Percentiles rank a stretch among this genome's conserved stretches.
These are phyloP conservation scores for Orthosia gothica DNA, from an alignment of 2,888 invertebrate genomes.

Conservation along the genomic window DNA sequence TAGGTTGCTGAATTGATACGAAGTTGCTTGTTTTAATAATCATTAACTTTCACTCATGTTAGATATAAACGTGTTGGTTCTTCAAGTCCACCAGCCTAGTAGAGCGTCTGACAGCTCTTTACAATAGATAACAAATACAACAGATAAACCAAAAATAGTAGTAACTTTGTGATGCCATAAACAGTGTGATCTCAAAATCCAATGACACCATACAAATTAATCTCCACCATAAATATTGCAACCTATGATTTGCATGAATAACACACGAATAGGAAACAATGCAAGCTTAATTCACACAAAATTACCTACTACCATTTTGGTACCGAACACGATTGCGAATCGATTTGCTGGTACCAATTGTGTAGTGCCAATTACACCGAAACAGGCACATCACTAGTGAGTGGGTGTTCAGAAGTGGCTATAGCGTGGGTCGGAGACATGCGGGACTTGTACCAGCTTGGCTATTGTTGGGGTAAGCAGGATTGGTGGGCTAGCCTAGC, in stretches of 20 bases:
- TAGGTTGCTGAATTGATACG: no score
- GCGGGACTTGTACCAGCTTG: constrained; percentile 36
- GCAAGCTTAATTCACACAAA: constrained; percentile 19
- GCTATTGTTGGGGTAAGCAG: constrained; percentile 55
- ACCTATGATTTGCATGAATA: constrained; percentile 15
- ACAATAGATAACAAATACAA: no score
- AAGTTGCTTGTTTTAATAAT: no score
- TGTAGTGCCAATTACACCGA: constrained; percentile 35
- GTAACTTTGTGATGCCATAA: no score
- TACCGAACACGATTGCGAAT: constrained; percentile 26
- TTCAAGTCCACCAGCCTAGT: no score
- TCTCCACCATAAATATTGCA: background rate
- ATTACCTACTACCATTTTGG: constrained; percentile 35
- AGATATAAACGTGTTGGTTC: no score
- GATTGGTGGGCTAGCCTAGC: constrained; percentile 17
- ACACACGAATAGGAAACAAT: constrained; percentile 2
- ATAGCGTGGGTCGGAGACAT: constrained; percentile 60
- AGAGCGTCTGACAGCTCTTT: no score
- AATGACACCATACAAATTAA: background rate
- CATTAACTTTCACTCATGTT: no score
- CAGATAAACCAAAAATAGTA: no score
- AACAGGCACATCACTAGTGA: constrained; percentile 56
- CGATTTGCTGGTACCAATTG: constrained; percentile 33
- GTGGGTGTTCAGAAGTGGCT: constrained; percentile 62
- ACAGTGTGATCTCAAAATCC: background rate